phyloP scores from a whole-genome alignment of 2,797 vertebrate species.

The Eremophila alpestris region DNA sequence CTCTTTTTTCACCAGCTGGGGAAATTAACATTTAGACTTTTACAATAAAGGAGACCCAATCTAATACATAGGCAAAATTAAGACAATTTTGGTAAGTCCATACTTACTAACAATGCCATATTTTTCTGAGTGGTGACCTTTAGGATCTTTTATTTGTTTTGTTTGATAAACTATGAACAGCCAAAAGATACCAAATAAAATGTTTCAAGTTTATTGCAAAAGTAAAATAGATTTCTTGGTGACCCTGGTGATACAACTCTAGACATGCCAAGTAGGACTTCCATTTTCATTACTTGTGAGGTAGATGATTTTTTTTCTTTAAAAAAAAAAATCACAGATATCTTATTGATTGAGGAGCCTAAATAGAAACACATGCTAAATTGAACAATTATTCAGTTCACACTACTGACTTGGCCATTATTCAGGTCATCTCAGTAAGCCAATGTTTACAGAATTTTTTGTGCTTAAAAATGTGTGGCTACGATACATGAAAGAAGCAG shows the following conservation, averaged over 20 bases:
- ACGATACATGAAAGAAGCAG: neutral
- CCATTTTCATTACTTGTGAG: neutral
- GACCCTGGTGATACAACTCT: neutral
- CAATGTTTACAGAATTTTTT: slow-evolving; percentile 3
- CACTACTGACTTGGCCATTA: neutral
- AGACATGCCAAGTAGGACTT: neutral
- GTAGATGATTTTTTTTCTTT: neutral
- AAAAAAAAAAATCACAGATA: neutral
- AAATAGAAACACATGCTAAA: slow-evolving; percentile 17
- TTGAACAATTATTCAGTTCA: slow-evolving; percentile 28
- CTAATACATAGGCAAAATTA: neutral
- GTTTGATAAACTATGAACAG: neutral
- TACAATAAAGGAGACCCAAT: neutral
- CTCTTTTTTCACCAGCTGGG: neutral
- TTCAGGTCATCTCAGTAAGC: slow-evolving; percentile 25
- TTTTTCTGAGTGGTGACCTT: too few relatives aligned
- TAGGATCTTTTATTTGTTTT: too few relatives aligned
- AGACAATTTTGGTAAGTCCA: neutral
- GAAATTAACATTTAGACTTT: neutral
- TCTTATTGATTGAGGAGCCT: neutral
- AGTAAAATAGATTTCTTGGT: neutral
- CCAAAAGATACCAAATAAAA: neutral
- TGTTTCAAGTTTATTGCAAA: neutral
- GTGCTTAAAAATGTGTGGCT: neutral
- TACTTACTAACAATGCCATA: neutral